These are phyloP conservation scores for Sphenodon punctatus DNA, from an alignment of 2,797 vertebrate genomes.

Conservation along the genomic window DNA sequence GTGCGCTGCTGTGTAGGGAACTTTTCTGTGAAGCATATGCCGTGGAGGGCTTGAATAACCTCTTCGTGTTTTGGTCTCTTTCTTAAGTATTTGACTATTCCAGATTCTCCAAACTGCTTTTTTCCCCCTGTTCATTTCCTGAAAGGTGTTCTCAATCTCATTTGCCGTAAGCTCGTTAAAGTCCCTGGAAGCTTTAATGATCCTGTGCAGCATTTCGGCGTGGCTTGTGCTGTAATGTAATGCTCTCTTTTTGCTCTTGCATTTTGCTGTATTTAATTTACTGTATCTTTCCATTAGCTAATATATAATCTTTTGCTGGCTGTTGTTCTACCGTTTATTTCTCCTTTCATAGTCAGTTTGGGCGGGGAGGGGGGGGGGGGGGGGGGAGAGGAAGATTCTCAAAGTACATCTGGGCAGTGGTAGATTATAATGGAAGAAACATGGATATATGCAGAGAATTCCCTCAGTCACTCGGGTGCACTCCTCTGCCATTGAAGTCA, in stretches of 20 bases:
- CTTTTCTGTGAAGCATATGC: slow-evolving; percentile 17
- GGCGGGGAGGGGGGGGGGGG: slow-evolving; percentile 21
- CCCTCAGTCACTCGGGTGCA: background rate
- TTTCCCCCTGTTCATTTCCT: background rate
- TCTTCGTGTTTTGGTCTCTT: background rate
- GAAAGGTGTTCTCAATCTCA: slow-evolving; percentile 40
- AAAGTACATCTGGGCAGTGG: fast-evolving
- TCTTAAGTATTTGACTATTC: background rate
- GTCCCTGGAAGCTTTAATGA: slow-evolving; percentile 50
- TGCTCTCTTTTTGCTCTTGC: slow-evolving; percentile 33
- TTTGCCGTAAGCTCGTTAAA: slow-evolving; percentile 46
- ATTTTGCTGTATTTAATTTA: slow-evolving; percentile 61
- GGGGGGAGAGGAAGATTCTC: background rate
- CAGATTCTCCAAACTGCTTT: background rate
- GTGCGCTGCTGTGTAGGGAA: background rate
- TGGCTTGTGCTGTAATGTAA: slow-evolving; percentile 59
- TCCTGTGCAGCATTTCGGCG: slow-evolving; percentile 58
- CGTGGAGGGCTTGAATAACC: slow-evolving; percentile 1
- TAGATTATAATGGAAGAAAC: background rate
- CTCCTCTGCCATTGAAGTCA: no score
- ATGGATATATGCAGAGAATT: background rate
- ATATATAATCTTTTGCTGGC: slow-evolving; percentile 54
- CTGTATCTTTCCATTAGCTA: slow-evolving; percentile 64
- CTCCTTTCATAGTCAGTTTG: slow-evolving; percentile 29
- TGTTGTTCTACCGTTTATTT: slow-evolving; percentile 48